A percentile compares a stretch with the other conserved stretches of the same genome.
These are phyloP conservation scores for Oenanthe oenanthe DNA, from an alignment of 2,113 vertebrate genomes.

Conservation along the genomic window DNA sequence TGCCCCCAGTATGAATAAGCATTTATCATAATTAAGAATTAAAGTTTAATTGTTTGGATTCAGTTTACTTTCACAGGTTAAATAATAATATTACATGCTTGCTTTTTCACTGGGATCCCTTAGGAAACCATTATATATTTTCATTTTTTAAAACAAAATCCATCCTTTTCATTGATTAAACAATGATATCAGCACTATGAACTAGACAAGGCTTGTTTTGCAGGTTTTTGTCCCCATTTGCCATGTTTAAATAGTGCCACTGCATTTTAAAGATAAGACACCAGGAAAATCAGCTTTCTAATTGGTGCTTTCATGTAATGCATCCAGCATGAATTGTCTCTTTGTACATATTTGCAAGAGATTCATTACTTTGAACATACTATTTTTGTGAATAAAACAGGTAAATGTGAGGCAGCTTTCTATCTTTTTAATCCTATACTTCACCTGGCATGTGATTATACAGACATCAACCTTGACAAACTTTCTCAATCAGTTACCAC, in stretches of 20 bases:
- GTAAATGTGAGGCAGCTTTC: neutral
- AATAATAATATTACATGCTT: neutral
- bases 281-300: slow-evolving; percentile 14
- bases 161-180: neutral
- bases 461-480: neutral
- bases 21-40: neutral
- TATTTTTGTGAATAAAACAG: neutral
- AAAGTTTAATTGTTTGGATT: neutral
- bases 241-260: neutral
- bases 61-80: neutral
- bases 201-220: neutral
- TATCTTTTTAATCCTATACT: neutral
- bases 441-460: neutral
- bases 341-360: slow-evolving; percentile 3
- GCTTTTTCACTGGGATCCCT: neutral
- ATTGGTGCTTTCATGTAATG: neutral
- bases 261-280: slow-evolving; percentile 57
- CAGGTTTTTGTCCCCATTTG: neutral
- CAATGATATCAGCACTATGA: neutral
- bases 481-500: neutral
- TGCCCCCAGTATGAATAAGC: neutral
- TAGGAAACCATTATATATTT: neutral
- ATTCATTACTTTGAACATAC: neutral
- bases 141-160: neutral
- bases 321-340: neutral